Percentiles rank a stretch among this genome's conserved stretches.
phyloP scores from a whole-genome alignment of 2,113 vertebrate species.

The Capreolus pygargus region DNA sequence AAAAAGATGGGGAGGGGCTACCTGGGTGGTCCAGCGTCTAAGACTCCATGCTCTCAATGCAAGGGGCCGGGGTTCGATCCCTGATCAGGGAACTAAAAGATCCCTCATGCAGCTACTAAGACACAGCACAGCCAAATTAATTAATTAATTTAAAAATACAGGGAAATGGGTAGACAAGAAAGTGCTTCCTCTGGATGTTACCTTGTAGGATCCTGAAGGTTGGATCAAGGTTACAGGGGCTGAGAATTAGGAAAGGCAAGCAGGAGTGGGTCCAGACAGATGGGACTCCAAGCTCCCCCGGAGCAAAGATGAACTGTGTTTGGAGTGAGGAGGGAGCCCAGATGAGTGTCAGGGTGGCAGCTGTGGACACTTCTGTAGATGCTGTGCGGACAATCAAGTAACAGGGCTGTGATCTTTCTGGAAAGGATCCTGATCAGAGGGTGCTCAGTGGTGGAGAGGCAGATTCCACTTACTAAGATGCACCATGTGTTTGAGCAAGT shows the following conservation, averaged over 20 bases:
- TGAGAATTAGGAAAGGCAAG: not conserved
- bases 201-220: not conserved
- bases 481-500: not conserved
- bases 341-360: not conserved
- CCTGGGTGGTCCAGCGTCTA: not conserved
- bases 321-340: not conserved
- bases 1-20: not conserved
- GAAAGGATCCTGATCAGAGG: accelerated
- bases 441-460: not conserved
- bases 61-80: accelerated
- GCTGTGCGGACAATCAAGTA: not conserved
- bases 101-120: not conserved
- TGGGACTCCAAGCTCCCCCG: too few relatives aligned
- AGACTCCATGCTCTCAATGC: not conserved
- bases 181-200: not conserved
- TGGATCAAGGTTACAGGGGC: not conserved
- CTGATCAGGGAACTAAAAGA: not conserved
- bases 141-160: not conserved
- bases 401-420: not conserved
- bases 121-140: not conserved
- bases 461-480: not conserved
- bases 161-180: not conserved
- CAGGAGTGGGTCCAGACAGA: not conserved
- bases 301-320: not conserved
- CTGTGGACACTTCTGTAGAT: not conserved